Conservation (phyloP, 2,113 vertebrate genomes). For the Brachionichthys hirsutus region DNA sequence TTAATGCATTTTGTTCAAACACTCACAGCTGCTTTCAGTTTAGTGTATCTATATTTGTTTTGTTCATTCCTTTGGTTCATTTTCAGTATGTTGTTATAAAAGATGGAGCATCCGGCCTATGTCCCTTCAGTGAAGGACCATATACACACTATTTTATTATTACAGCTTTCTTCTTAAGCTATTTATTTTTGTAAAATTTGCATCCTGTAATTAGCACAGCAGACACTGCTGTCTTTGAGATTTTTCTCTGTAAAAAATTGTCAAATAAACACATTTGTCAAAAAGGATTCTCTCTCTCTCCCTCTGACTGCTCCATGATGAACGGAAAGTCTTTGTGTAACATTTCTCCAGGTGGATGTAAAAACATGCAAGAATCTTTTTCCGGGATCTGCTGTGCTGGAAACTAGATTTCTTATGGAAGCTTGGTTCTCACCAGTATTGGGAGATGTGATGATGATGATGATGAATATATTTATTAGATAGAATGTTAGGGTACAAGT, state of each 20-base stretch:
- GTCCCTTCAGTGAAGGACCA: constrained; percentile 81
- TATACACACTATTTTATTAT: constrained; percentile 60
- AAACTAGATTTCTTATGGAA: background rate
- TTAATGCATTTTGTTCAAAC: constrained; percentile 46
- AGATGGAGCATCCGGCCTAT: constrained; percentile 62
- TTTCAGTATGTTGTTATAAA: constrained; percentile 62
- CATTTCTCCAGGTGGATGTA: background rate
- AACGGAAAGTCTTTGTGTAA: background rate
- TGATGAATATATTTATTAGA: too few species aligned
- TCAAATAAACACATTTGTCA: constrained; percentile 72
- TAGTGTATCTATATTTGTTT: constrained; percentile 66
- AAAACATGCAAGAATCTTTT: constrained; percentile 3
- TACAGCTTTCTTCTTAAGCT: constrained; percentile 76
- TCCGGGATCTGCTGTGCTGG: background rate
- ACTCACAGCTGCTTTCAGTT: constrained; percentile 46
- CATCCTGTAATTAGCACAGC: constrained; percentile 71
- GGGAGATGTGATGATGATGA: too few species aligned
- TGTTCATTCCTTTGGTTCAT: constrained; percentile 67
- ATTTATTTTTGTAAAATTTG: constrained; percentile 88
- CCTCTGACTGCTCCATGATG: background rate
- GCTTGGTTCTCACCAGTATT: too few species aligned
- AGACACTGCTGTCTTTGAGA: constrained; percentile 74
- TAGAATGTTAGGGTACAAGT: too few species aligned
- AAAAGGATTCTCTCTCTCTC: background rate
- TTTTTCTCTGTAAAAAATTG: constrained; percentile 64